Percentiles rank a stretch among this genome's conserved stretches.
phyloP scores from a whole-genome alignment of 2,113 vertebrate species.

The Microcebus ravelobensis region DNA sequence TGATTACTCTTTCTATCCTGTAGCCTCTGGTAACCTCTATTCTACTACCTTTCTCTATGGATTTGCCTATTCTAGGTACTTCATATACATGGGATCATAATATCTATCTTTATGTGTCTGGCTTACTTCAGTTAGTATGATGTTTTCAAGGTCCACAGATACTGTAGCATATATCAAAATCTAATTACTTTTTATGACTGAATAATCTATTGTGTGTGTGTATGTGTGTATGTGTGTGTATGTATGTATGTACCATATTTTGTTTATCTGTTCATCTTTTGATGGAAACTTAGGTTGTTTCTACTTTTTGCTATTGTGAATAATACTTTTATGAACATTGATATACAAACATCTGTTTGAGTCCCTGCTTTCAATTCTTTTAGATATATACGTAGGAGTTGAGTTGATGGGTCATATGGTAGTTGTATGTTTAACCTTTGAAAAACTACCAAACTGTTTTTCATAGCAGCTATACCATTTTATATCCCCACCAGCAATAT shows the following conservation, averaged over 20 bases:
- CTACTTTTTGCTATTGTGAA: not conserved
- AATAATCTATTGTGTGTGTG: not conserved
- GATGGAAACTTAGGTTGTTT: not conserved
- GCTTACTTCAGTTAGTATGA: not conserved
- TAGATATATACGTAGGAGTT: not conserved
- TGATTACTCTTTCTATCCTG: not conserved
- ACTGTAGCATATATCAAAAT: not conserved
- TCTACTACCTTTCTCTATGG: not conserved
- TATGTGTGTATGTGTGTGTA: not conserved
- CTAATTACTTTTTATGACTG: not conserved
- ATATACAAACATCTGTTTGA: not conserved
- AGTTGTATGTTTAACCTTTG: slow-evolving; percentile 5
- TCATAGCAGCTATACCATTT: not conserved
- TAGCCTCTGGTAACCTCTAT: not conserved
- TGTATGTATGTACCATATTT: not conserved
- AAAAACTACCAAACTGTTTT: not conserved
- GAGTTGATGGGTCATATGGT: not conserved
- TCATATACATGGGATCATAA: not conserved
- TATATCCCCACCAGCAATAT: not conserved
- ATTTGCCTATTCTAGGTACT: not conserved
- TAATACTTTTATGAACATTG: not conserved
- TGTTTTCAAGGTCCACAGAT: not conserved
- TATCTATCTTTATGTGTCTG: not conserved
- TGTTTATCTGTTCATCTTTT: slow-evolving; percentile 2
- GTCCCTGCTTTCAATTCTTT: not conserved